Base-by-base conservation (phyloP, 2,888 invertebrate genomes). In the Bembecia ichneumoniformis region DNA sequence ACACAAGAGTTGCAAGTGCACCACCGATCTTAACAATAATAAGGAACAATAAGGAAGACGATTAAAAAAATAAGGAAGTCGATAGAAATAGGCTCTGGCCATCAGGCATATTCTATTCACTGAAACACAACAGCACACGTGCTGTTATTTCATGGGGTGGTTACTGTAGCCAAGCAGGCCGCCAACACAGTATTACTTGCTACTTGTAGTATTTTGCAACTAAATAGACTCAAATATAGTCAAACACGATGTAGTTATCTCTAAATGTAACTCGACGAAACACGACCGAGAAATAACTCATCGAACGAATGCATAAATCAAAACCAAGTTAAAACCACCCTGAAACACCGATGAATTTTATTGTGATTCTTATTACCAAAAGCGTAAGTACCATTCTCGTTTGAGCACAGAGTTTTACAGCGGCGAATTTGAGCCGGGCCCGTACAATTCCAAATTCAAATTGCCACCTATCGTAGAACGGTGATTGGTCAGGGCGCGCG, bases 271-370 rank as follows among this genome's bases (percentile, higher is more conserved):
- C 66, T 65, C 71, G 74, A 70, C 75, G 80, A 76, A 79, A 71
- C 63, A 71, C 68, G 68, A 63, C 62, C 59, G 59, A 64, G 73
- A 75, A 44, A 84, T 84, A 83, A 83, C 77, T 84, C 82, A 86
- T 84, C 74, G 82, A 82, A 84, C 77, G 66, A 74, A 79, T 74
- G 71, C 79, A 82, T 86, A 83, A 84, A 84, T 86, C 83, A 86
- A 77, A 77, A 62, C 68, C 75, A 74, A 76, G 69, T 70, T 60
- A 58, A 59, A 59, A 55, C 43, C 46, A 36, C 45, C 40, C 40
- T 40, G 7, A 40, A n/a, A 40, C 14, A 13, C n/a, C 2, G 13
- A 40, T 7, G n/a, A 40, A 13, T 1, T 40, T 40, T 13, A 40
- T 13, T 40, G n/a, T 40, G 14, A n/a, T n/a, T n/a, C 40, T 40